Evolutionary conservation across 1,140 invertebrate genomes (phyloP).

Genomic region (Scaptomyza graminum): DNA sequence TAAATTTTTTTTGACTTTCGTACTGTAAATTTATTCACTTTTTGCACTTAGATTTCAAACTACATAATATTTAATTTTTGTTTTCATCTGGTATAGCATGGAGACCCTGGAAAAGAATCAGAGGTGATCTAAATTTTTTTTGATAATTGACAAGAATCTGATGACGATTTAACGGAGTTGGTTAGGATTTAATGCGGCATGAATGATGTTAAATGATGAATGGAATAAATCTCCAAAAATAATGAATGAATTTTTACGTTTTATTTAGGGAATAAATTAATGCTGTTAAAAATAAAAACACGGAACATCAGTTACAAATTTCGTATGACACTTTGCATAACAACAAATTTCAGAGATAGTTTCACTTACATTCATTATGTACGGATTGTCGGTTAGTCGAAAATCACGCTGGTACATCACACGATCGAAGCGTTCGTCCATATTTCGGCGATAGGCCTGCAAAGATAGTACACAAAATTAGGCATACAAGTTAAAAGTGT

Average conservation of each 20-base stretch:
- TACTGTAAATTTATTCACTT: conserved; percentile 69
- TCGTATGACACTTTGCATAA: not conserved
- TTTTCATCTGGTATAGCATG: conserved; percentile 85
- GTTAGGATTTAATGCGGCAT: not conserved
- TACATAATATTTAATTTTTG: conserved; percentile 62
- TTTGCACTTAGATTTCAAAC: conserved; percentile 68
- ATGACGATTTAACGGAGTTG: not conserved
- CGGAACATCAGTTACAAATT: not conserved
- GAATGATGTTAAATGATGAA: conserved; percentile 15
- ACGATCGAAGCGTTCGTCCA: conserved; percentile 84
- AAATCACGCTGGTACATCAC: conserved; percentile 85
- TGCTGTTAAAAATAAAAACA: not conserved
- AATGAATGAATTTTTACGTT: not conserved
- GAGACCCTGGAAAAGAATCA: conserved; percentile 84
- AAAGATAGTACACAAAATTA: conserved; percentile 28
- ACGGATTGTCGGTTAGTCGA: conserved; percentile 85
- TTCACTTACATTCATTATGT: conserved; percentile 85
- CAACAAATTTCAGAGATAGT: conserved; percentile 10
- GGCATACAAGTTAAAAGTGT: conserved; percentile 8
- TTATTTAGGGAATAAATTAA: conserved; percentile 4
- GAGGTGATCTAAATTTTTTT: conserved; percentile 24
- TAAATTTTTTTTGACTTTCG: conserved; percentile 29
- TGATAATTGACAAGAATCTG: conserved; percentile 5
- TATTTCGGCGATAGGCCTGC: conserved; percentile 85
- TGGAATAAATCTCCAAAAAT: not conserved